Conservation (phyloP, 2,888 invertebrate species). For the Cremastinae sp. region DNA sequence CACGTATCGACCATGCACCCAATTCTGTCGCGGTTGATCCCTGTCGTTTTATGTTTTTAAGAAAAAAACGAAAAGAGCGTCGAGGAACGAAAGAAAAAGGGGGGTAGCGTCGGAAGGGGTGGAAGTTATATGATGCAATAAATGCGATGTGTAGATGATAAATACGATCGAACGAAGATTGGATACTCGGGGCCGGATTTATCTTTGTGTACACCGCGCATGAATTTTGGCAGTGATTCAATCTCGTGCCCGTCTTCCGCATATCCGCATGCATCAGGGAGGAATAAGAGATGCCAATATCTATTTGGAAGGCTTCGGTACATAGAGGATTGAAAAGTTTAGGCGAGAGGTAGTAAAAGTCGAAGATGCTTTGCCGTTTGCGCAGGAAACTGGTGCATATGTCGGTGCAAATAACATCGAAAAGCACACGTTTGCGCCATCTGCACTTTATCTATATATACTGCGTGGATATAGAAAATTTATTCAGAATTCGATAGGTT, state of each 20-base stretch:
- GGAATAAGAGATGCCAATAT: constrained; percentile 54
- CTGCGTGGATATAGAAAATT: neutral
- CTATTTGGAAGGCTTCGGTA: constrained; percentile 56
- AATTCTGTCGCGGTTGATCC: too few relatives aligned
- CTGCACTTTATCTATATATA: constrained; percentile 28
- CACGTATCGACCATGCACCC: too few relatives aligned
- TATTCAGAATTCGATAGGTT: neutral
- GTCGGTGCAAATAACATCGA: constrained; percentile 26
- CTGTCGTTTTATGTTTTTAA: too few relatives aligned
- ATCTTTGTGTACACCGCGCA: constrained; percentile 35
- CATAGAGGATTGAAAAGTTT: constrained; percentile 42
- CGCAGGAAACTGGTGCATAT: constrained; percentile 57
- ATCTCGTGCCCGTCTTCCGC: constrained; percentile 43
- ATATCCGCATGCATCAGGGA: too few relatives aligned
- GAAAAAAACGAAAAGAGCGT: too few relatives aligned
- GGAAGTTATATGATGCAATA: neutral
- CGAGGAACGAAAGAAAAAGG: too few relatives aligned
- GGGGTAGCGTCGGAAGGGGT: too few relatives aligned
- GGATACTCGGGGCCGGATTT: constrained; percentile 32
- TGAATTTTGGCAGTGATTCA: constrained; percentile 56
- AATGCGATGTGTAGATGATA: constrained; percentile 1
- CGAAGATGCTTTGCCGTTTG: neutral
- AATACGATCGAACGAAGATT: constrained; percentile 20
- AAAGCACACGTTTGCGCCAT: too few relatives aligned
- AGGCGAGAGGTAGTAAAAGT: constrained; percentile 45